Evolutionary conservation across 1,140 invertebrate genomes (phyloP), one percentile per base, ranked within the genome.

Genomic region (Drosophila sechellia): DNA sequence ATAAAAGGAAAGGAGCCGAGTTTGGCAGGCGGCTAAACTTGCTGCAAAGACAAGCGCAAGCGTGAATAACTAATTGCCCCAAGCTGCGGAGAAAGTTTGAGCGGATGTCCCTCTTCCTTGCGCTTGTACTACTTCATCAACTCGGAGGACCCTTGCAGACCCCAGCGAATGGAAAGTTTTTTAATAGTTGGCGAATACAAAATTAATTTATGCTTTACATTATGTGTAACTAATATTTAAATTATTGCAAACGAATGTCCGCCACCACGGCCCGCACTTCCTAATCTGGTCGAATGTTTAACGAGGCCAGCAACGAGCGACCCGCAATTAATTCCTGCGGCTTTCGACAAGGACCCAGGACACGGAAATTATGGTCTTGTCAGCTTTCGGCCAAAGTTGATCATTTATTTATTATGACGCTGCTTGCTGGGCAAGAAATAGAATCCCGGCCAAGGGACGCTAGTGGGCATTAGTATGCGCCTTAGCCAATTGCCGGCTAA

Each of bases 51-150:
- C 70, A 79, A 76, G 83, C 74, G 81, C 79, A 81, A 91, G 90
- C 85, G 81, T 87, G 90, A 91, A 91, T 91, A 91, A 91, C 90
- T 91, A 91, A 91, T 91, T 91, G 81, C 84, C 72, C 45, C 34
- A 40, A 43, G 79, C 49, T 11, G 52, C 48, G 45, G 56, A 55
- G 55, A 79, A 83, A 83, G 77, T 85, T 85, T 85, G 54, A 54
- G 53, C 65, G 83, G 75, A 76, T 83, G 78, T 61, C 63, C 50
- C 56, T 52, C 74, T 50, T 40, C 46, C 57, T 15, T 20, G 48
- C 31, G 45, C 8, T 20, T 13, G 43, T n/a, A 10, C 46, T 27
- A n/a, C 46, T 27, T 25, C 45, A 13, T 46, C 42, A 20, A 17
- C 45, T 46, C 22, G 25, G 1, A 15, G 22, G 31, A 31, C 31